Evolutionary conservation across 2,797 vertebrate genomes (phyloP), one percentile per base, ranked within the genome.

Genomic region (Sebastolobus alascanus): DNA sequence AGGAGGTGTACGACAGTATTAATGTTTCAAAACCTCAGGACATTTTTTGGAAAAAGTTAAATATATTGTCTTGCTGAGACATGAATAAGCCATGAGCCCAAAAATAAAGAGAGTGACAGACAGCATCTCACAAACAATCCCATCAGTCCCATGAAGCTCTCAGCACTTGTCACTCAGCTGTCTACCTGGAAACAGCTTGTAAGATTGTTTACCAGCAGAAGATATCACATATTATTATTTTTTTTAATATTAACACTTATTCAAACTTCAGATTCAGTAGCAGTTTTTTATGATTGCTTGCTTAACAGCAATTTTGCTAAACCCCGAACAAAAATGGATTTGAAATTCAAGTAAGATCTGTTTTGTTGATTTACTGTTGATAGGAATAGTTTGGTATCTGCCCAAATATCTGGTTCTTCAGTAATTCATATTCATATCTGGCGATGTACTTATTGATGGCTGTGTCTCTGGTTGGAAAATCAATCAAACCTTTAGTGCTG

Each of bases 111-210:
- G 13, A 38, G 29, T 33, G 27, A 40, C 20, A 60, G 37, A 38
- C 40, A 46, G 50, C 37, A 3, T n/a, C 35, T 55, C 3, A 6
- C 35, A 80, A 69, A 63, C 37, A 70, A 25, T 70, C 40, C 38
- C 40, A 20, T 50, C 65, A 69, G 43, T 46, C 35, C 27, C 43
- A 12, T 13, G 35, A 68, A 11, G 64, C 58, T 56, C 59, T 43
- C 74, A 33, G 12, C 75, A 22, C 54, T 13, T 40, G 75, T 70
- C 66, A 65, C 25, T 78, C 70, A 58, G 50, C 52, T 71, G 60
- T 56, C 31, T n/a, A 8, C 33, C 27, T 64, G 37, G 58, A 56
- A 63, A n/a, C 33, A 29, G 31, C 13, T 33, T 29, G 38, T 52
- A 10, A 60, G 52, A 7, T 20, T 79, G 67, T 84, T 75, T 61